phyloP scores from a whole-genome alignment of 2,797 vertebrate species.

The Hemitrygon akajei region DNA sequence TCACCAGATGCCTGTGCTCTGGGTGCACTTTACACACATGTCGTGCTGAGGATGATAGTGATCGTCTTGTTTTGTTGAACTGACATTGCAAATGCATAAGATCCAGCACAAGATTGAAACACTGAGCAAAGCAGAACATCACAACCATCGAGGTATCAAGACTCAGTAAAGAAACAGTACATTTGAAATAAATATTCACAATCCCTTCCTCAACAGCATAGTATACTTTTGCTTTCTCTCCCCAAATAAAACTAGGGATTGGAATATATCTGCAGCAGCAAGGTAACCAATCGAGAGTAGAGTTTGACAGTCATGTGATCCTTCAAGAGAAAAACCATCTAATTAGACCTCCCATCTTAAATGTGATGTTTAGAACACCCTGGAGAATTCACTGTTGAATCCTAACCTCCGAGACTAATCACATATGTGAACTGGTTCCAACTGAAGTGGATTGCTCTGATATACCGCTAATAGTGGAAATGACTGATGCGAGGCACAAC shows the following conservation, averaged over 20 bases:
- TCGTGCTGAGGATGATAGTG: constrained; percentile 16
- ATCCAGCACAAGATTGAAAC: constrained; percentile 36
- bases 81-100: constrained; percentile 36
- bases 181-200: constrained; percentile 12
- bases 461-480: not conserved
- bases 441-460: not conserved
- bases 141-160: not conserved
- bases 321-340: constrained; percentile 28
- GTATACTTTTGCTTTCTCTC: constrained; percentile 23
- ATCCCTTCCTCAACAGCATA: not conserved
- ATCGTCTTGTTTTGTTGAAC: constrained; percentile 34
- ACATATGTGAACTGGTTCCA: not conserved
- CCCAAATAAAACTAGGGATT: not conserved
- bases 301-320: constrained; percentile 34
- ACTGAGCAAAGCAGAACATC: constrained; percentile 36
- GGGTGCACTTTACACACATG: constrained; percentile 31
- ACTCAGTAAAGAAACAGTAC: not conserved
- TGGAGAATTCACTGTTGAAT: constrained; percentile 32
- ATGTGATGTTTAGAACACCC: not conserved
- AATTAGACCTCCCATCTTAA: constrained; percentile 35
- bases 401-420: not conserved
- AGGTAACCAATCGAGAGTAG: not conserved
- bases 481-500: not conserved
- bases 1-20: constrained; percentile 34
- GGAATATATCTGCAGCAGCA: constrained; percentile 23